These are phyloP conservation scores for Drosophila ogumai DNA, from an alignment of 1,140 invertebrate species.

Conservation along the genomic window DNA sequence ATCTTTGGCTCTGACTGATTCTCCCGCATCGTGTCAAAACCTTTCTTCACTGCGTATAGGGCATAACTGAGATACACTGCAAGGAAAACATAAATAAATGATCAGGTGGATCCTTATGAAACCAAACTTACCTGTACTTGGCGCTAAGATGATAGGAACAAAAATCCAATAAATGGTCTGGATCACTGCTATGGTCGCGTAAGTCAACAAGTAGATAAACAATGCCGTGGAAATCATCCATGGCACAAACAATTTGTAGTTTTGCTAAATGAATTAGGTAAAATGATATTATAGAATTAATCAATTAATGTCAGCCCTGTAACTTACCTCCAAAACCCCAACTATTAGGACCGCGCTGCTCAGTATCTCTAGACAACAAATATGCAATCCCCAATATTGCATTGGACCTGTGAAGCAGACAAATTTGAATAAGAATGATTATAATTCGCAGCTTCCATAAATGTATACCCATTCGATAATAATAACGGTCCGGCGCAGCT, in stretches of 20 bases:
- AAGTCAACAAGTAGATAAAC: slow-evolving; percentile 6
- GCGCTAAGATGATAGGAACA: background rate
- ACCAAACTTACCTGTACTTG: background rate
- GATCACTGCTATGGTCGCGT: background rate
- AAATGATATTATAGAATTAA: background rate
- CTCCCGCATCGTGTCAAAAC: background rate
- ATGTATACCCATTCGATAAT: background rate
- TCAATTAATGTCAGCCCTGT: background rate
- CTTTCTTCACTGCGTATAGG: background rate
- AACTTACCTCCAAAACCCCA: slow-evolving; percentile 1
- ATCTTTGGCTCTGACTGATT: background rate
- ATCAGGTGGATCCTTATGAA: too few species aligned
- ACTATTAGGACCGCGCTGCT: background rate
- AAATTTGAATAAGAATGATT: background rate
- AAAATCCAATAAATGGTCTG: background rate
- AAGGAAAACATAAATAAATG: background rate
- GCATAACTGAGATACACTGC: slow-evolving; percentile 1
- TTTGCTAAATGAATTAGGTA: background rate
- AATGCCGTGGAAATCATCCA: slow-evolving; percentile 10
- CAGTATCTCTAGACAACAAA: background rate
- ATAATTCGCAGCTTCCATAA: background rate
- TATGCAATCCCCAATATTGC: background rate
- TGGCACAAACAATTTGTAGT: slow-evolving; percentile 8
- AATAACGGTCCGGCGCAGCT: background rate
- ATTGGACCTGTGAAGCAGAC: background rate